phyloP scores from a whole-genome alignment of 2,888 invertebrate genomes.

The Chrysotoxum bicinctum region DNA sequence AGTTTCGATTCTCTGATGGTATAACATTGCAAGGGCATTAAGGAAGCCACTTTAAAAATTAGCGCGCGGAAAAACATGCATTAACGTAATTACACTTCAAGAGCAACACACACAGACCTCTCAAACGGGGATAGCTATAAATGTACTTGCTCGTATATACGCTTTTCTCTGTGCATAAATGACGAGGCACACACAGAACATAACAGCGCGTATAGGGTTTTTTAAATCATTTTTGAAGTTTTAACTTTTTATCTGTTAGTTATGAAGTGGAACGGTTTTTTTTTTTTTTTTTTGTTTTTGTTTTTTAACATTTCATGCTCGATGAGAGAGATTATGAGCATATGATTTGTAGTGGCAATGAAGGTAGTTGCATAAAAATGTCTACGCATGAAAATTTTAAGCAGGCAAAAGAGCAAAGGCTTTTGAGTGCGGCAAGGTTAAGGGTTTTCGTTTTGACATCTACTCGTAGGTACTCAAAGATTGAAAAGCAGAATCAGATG shows the following conservation, averaged over 20 bases:
- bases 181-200: conserved; percentile 3
- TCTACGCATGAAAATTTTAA: neutral
- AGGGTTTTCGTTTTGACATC: neutral
- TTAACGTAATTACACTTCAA: conserved; percentile 70
- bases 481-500: too few relatives aligned
- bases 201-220: neutral
- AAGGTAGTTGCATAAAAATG: neutral
- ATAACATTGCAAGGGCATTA: conserved; percentile 56
- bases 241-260: conserved; percentile 16
- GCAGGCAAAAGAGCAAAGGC: neutral
- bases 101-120: conserved; percentile 45
- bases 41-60: conserved; percentile 71
- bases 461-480: too few relatives aligned
- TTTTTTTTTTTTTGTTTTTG: conserved; percentile 31
- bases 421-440: neutral
- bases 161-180: conserved; percentile 33
- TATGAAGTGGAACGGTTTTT: conserved; percentile 7
- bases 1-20: conserved; percentile 23
- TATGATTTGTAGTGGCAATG: neutral
- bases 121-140: conserved; percentile 12
- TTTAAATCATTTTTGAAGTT: conserved; percentile 29
- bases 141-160: neutral
- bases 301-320: conserved; percentile 16
- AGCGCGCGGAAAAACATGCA: conserved; percentile 70
- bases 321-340: neutral